These are phyloP conservation scores for Acestrorhynchus altus DNA, from an alignment of 2,797 vertebrate genomes.

Conservation along the genomic window DNA sequence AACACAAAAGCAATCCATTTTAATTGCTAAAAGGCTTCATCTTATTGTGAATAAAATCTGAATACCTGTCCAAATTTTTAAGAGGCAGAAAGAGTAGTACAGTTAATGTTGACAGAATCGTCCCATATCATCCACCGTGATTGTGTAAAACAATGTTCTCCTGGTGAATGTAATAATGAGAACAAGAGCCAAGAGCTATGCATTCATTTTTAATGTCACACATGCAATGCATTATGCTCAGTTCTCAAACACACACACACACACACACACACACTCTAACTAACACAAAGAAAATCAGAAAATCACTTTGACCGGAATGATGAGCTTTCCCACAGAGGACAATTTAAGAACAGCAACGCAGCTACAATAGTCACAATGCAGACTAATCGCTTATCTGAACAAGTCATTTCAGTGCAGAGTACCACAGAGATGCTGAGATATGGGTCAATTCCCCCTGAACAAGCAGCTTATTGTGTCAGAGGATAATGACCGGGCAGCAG, in stretches of 20 bases:
- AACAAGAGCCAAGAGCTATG: slow-evolving; percentile 66
- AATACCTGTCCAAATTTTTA: not conserved
- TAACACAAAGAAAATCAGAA: slow-evolving; percentile 47
- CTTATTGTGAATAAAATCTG: not conserved
- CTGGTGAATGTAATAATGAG: slow-evolving; percentile 71
- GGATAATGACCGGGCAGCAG: slow-evolving; percentile 12
- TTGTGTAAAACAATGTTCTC: slow-evolving; percentile 62
- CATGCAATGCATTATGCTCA: slow-evolving; percentile 70
- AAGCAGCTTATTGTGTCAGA: slow-evolving; percentile 67
- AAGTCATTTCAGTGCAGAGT: slow-evolving; percentile 66
- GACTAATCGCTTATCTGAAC: slow-evolving; percentile 75
- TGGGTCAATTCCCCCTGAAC: slow-evolving; percentile 72
- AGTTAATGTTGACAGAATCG: slow-evolving; percentile 49
- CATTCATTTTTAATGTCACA: slow-evolving; percentile 77
- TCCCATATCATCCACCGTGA: slow-evolving; percentile 63
- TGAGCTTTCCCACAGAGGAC: slow-evolving; percentile 26
- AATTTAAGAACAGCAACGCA: slow-evolving; percentile 30
- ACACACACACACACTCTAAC: slow-evolving; percentile 42
- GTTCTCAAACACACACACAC: slow-evolving; percentile 47
- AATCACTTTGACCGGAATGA: slow-evolving; percentile 33
- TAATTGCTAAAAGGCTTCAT: not conserved
- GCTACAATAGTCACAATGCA: slow-evolving; percentile 48
- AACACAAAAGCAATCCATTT: no score
- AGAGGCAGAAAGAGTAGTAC: not conserved
- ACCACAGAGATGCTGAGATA: slow-evolving; percentile 65